Percentiles rank a stretch among this genome's conserved stretches.
These are phyloP conservation scores for Malurus alboscapulatus DNA, from an alignment of 2,113 vertebrate species.

Conservation along the genomic window DNA sequence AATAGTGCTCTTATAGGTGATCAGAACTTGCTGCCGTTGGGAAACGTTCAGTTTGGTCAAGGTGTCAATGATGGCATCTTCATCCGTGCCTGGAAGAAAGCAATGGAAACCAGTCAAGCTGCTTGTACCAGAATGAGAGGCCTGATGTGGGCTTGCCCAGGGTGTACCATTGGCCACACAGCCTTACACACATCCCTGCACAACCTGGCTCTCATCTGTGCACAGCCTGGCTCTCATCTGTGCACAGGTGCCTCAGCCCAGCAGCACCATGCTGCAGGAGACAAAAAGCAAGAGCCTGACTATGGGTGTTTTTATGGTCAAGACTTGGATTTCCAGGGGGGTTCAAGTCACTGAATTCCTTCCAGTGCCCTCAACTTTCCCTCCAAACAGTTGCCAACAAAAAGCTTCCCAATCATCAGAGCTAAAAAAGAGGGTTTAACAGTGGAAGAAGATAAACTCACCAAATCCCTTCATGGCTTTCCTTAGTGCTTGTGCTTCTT, in stretches of 20 bases:
- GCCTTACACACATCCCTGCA: neutral
- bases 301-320: neutral
- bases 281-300: neutral
- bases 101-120: neutral
- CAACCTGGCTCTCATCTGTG: neutral
- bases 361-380: neutral
- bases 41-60: slow-evolving; percentile 79
- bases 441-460: slow-evolving; percentile 67
- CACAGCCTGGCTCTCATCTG: neutral
- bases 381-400: neutral
- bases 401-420: neutral
- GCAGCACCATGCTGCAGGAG: neutral
- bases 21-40: slow-evolving; percentile 91
- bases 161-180: neutral
- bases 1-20: slow-evolving; percentile 81
- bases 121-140: neutral
- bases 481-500: slow-evolving; percentile 82
- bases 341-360: neutral
- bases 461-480: slow-evolving; percentile 93
- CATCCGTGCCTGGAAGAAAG: slow-evolving; percentile 84
- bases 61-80: slow-evolving; percentile 79
- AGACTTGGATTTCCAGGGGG: neutral
- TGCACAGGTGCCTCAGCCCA: neutral
- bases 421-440: neutral
- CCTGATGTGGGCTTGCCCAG: neutral